phyloP scores from a whole-genome alignment of 2,797 vertebrate species.

The Spinus olivaceus region DNA sequence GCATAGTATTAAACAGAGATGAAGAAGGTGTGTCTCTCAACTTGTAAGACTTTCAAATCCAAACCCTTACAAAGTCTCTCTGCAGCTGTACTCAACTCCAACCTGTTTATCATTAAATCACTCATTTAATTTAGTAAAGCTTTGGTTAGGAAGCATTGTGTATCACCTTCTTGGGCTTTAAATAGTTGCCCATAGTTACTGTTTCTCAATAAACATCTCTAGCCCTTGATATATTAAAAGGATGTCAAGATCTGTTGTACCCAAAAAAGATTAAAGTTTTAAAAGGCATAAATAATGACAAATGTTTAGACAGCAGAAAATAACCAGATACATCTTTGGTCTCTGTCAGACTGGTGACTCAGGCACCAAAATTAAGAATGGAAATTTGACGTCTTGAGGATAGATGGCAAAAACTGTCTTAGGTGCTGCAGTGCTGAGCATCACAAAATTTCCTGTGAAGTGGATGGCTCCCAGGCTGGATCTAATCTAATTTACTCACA shows the following conservation, averaged over 20 bases:
- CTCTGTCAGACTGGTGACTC: background rate
- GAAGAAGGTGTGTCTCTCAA: slow-evolving; percentile 26
- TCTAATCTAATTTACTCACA: background rate
- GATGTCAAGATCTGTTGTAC: slow-evolving; percentile 54
- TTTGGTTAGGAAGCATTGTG: slow-evolving; percentile 58
- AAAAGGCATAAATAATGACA: slow-evolving; percentile 18
- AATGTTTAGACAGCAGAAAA: slow-evolving; percentile 43
- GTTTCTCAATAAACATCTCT: slow-evolving; percentile 54
- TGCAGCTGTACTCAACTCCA: slow-evolving; percentile 48
- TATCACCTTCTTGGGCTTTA: slow-evolving; percentile 46
- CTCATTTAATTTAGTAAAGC: slow-evolving; percentile 69
- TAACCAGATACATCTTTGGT: slow-evolving; percentile 4
- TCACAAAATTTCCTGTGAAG: background rate
- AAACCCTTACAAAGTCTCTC: slow-evolving; percentile 36
- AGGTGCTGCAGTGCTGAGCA: background rate
- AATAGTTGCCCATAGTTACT: slow-evolving; percentile 55
- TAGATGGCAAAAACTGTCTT: background rate
- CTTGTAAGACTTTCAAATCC: slow-evolving; percentile 56
- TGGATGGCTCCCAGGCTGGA: background rate
- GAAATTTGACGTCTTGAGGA: background rate
- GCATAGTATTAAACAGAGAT: slow-evolving; percentile 58
- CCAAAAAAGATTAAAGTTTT: slow-evolving; percentile 30
- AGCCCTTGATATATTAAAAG: slow-evolving; percentile 66
- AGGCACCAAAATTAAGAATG: background rate
- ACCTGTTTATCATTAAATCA: slow-evolving; percentile 60